These are phyloP conservation scores for Dufourea novaeangliae DNA, from an alignment of 1,140 invertebrate species.

Conservation along the genomic window DNA sequence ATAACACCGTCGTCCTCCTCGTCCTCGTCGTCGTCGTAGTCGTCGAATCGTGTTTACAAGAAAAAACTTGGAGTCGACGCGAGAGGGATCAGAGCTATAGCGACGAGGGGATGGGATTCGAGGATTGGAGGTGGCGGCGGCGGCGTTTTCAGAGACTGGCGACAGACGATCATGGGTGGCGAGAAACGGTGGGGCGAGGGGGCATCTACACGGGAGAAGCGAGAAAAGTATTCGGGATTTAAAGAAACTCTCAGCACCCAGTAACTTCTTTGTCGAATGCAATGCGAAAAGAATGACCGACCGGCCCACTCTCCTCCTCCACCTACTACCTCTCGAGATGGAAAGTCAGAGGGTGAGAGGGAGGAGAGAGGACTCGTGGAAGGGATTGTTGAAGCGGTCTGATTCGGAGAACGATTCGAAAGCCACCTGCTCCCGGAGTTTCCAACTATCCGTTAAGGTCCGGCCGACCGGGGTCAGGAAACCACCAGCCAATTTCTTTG, in stretches of 20 bases:
- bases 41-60: slow-evolving; percentile 57
- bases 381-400: slow-evolving; percentile 53
- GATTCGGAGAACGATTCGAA: slow-evolving; percentile 56
- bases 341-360: slow-evolving; percentile 43
- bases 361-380: not conserved
- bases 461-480: slow-evolving; percentile 68
- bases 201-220: slow-evolving; percentile 17
- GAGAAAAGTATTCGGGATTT: slow-evolving; percentile 65
- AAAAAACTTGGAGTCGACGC: slow-evolving; percentile 41
- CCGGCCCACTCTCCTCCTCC: not conserved
- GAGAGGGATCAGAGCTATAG: slow-evolving; percentile 45
- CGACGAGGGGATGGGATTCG: no score
- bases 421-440: slow-evolving; percentile 70
- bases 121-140: not conserved
- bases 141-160: slow-evolving; percentile 22
- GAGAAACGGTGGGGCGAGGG: no score
- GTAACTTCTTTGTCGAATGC: slow-evolving; percentile 62
- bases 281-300: slow-evolving; percentile 65
- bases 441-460: slow-evolving; percentile 71
- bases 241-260: slow-evolving; percentile 50
- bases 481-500: slow-evolving; percentile 78
- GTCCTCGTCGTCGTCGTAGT: slow-evolving; percentile 1
- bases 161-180: slow-evolving; percentile 43
- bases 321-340: slow-evolving; percentile 16
- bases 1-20: slow-evolving; percentile 28